A percentile compares a stretch with the other conserved stretches of the same genome.
phyloP scores from a whole-genome alignment of 1,140 invertebrate species.

The Micrasema longulum region DNA sequence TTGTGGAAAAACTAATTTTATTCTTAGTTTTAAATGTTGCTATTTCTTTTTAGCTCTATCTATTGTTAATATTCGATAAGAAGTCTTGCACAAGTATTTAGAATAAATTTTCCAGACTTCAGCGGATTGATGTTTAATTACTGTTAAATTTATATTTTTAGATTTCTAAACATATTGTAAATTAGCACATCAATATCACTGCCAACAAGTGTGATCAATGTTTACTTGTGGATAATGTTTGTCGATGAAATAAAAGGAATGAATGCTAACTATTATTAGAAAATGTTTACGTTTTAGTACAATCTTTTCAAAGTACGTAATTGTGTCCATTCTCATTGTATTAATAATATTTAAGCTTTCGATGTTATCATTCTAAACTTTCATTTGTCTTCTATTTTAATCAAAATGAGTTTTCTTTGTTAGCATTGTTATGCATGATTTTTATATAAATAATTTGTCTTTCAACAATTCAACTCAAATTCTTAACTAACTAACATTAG shows the following conservation, averaged over 20 bases:
- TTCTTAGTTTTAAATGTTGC: neutral
- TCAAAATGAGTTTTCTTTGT: too few species aligned
- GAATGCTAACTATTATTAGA: neutral
- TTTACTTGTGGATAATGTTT: neutral
- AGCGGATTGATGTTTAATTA: conserved; percentile 9
- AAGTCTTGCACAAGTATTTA: conserved; percentile 29
- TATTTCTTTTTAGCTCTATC: conserved; percentile 5
- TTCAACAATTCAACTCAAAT: too few species aligned
- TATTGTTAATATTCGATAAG: conserved; percentile 7
- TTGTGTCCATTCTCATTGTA: too few species aligned
- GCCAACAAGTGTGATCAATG: conserved; percentile 15
- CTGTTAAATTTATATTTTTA: conserved; percentile 20
- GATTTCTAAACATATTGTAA: conserved; percentile 20
- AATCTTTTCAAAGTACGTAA: too few species aligned
- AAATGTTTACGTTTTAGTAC: too few species aligned
- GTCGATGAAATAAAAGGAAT: neutral
- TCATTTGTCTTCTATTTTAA: too few species aligned
- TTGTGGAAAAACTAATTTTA: too few species aligned
- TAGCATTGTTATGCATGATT: too few species aligned
- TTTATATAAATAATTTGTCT: too few species aligned
- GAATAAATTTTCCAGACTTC: conserved; percentile 25
- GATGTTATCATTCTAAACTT: too few species aligned
- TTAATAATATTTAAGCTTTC: too few species aligned
- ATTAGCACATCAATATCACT: conserved; percentile 22
- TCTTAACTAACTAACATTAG: too few species aligned